Evolutionary conservation across 2,113 vertebrate genomes (phyloP).

Genomic region (Neopipo cinnamomea): DNA sequence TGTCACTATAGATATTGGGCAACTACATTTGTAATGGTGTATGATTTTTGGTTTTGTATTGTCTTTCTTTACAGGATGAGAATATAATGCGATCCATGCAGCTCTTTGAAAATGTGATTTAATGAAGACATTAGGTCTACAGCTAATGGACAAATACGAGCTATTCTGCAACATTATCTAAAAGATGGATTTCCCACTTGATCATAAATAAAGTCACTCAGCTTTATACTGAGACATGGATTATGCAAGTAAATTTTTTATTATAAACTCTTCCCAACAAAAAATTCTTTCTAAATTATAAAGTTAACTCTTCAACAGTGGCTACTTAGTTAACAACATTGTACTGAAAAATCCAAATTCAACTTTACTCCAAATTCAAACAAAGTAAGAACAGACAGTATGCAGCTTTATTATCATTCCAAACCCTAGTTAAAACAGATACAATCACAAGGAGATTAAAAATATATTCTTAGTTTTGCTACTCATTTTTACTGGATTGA

Average conservation of each 20-base stretch:
- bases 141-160: slow-evolving; percentile 55
- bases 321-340: slow-evolving; percentile 15
- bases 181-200: slow-evolving; percentile 72
- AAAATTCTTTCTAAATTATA: slow-evolving; percentile 39
- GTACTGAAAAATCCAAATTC: slow-evolving; percentile 15
- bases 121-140: slow-evolving; percentile 68
- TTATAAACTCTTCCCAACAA: slow-evolving; percentile 31
- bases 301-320: slow-evolving; percentile 22
- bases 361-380: slow-evolving; percentile 27
- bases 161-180: slow-evolving; percentile 60
- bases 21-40: not conserved
- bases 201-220: slow-evolving; percentile 77
- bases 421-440: slow-evolving; percentile 18
- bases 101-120: slow-evolving; percentile 98
- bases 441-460: slow-evolving; percentile 20
- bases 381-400: slow-evolving; percentile 8
- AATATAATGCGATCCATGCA: slow-evolving; percentile 99
- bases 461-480: slow-evolving; percentile 54
- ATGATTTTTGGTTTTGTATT: not conserved
- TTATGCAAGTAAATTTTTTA: slow-evolving; percentile 78
- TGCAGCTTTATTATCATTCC: slow-evolving; percentile 36
- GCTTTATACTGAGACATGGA: slow-evolving; percentile 75
- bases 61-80: slow-evolving; percentile 85
- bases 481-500: slow-evolving; percentile 49
- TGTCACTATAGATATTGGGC: not conserved